Evolutionary conservation across 2,888 invertebrate species (phyloP).

Genomic region (Synanthedon vespiformis): DNA sequence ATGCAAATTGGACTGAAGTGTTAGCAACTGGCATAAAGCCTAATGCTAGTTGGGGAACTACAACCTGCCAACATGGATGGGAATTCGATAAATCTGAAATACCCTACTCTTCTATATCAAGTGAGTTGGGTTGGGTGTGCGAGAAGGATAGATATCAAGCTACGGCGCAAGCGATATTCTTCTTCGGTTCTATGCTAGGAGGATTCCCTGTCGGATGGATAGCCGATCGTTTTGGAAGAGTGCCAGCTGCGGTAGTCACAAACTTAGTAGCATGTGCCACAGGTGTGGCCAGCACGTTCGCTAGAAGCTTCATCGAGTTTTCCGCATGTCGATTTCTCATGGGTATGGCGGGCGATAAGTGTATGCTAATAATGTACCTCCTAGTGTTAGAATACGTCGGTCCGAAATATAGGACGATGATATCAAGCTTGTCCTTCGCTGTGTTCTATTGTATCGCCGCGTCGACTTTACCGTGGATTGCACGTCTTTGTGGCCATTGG

Average conservation of each 20-base stretch:
- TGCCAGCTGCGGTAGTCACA: constrained; percentile 6
- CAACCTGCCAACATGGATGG: constrained; percentile 6
- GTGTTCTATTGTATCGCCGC: constrained; percentile 5
- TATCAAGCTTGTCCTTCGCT: constrained; percentile 7
- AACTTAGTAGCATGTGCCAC: constrained; percentile 5
- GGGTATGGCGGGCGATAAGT: constrained; percentile 8
- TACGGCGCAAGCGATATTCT: constrained; percentile 8
- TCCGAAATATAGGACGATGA: constrained; percentile 8
- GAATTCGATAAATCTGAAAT: constrained; percentile 7
- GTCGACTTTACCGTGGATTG: constrained; percentile 7
- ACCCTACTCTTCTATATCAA: constrained; percentile 7
- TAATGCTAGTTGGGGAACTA: neutral
- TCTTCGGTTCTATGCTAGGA: constrained; percentile 6
- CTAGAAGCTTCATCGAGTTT: constrained; percentile 6
- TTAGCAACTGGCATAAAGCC: neutral
- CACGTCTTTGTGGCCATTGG: constrained; percentile 7
- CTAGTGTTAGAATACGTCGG: constrained; percentile 8
- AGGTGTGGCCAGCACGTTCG: constrained; percentile 5
- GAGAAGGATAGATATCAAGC: constrained; percentile 8
- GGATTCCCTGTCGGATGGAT: constrained; percentile 6
- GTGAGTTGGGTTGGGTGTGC: constrained; percentile 8
- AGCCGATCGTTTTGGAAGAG: constrained; percentile 7
- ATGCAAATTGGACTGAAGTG: constrained; percentile 8
- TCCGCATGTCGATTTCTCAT: constrained; percentile 5
- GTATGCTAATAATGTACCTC: constrained; percentile 8